Evolutionary conservation across 2,797 vertebrate genomes (phyloP).

Genomic region (Falco naumanni): DNA sequence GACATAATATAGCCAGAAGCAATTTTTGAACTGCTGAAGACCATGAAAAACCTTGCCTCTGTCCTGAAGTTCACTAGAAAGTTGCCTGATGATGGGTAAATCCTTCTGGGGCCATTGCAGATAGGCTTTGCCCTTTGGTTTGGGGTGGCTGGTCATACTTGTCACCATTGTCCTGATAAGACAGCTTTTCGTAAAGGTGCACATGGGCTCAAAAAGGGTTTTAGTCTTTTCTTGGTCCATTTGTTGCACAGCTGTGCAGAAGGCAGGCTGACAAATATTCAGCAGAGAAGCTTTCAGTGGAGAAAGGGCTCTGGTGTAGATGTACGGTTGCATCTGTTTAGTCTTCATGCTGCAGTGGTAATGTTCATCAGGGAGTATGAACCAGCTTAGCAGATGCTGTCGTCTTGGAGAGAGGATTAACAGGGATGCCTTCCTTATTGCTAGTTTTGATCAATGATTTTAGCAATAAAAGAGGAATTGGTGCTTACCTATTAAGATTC

Average conservation of each 20-base stretch:
- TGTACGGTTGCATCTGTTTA: background rate
- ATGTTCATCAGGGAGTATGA: background rate
- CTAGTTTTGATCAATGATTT: background rate
- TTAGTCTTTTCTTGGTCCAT: background rate
- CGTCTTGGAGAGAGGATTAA: background rate
- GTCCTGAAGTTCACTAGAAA: background rate
- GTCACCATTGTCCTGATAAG: accelerated
- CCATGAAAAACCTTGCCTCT: background rate
- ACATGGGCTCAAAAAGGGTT: background rate
- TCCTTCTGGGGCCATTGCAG: background rate
- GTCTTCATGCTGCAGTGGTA: background rate
- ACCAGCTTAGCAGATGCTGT: background rate
- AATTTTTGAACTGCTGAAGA: background rate
- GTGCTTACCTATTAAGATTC: background rate
- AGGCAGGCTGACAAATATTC: background rate
- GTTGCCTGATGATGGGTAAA: background rate
- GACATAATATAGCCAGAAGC: background rate
- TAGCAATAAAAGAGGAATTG: background rate
- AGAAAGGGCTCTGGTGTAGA: background rate
- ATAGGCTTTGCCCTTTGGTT: background rate
- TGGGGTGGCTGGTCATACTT: background rate
- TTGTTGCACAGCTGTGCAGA: background rate
- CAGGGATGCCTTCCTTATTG: background rate
- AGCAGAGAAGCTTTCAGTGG: background rate
- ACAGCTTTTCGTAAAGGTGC: background rate